These are phyloP conservation scores for Pachypanchax playfairii DNA, from an alignment of 2,113 vertebrate genomes.

Conservation along the genomic window DNA sequence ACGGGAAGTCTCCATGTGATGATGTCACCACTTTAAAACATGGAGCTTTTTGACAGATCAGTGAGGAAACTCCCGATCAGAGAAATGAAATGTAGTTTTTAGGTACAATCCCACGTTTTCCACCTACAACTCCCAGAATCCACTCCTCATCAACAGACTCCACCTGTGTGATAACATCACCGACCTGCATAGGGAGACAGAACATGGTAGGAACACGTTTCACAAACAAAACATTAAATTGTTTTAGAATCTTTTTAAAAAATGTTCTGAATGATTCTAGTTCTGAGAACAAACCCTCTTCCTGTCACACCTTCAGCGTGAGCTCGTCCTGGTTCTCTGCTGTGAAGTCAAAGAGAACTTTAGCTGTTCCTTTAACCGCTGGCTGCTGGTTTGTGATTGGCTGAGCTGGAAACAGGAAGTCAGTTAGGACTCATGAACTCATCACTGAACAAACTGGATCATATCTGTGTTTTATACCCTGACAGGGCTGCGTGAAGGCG, in stretches of 20 bases:
- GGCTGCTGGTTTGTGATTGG: slow-evolving; percentile 48
- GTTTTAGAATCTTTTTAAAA: too few relatives aligned
- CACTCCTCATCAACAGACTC: slow-evolving; percentile 74
- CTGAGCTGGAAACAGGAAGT: slow-evolving; percentile 52
- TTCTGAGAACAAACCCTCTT: too few relatives aligned
- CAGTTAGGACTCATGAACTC: neutral
- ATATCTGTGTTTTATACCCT: slow-evolving; percentile 72
- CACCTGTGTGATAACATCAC: slow-evolving; percentile 68
- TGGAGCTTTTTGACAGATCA: neutral
- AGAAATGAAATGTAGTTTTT: slow-evolving; percentile 75
- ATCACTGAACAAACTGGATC: neutral
- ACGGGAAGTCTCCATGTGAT: neutral
- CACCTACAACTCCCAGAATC: slow-evolving; percentile 68
- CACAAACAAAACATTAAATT: too few relatives aligned
- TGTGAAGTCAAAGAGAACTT: slow-evolving; percentile 87
- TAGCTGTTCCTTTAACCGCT: slow-evolving; percentile 77
- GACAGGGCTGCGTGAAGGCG: slow-evolving; percentile 82
- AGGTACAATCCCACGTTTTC: slow-evolving; percentile 73
- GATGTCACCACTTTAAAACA: neutral
- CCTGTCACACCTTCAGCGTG: slow-evolving; percentile 86
- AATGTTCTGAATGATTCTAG: too few relatives aligned
- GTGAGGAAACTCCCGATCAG: slow-evolving; percentile 1
- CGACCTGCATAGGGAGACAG: slow-evolving; percentile 54
- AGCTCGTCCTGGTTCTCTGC: slow-evolving; percentile 91
- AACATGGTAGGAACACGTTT: too few relatives aligned